phyloP scores from a whole-genome alignment of 2,888 invertebrate species.

The Lamellibrachia columna region DNA sequence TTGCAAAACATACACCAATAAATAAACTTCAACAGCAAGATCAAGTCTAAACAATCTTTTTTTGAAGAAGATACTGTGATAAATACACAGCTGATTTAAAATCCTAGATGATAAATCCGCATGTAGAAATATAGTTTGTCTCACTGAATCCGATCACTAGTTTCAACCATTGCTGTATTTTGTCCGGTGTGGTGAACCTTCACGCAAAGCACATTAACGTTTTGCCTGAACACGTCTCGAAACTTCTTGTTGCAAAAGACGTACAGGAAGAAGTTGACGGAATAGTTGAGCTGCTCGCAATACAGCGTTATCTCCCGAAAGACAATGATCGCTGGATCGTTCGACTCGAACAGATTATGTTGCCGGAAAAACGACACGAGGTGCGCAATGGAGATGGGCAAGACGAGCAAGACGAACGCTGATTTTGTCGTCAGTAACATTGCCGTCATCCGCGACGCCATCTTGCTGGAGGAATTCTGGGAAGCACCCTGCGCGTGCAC shows the following conservation, averaged over 20 bases:
- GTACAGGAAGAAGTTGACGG: conserved; percentile 53
- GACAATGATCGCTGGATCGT: conserved; percentile 38
- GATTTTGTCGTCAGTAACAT: conserved; percentile 47
- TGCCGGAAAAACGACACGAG: conserved; percentile 41
- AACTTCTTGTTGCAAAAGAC: conserved; percentile 46
- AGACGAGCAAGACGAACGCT: conserved; percentile 47
- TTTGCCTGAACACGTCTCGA: conserved; percentile 26
- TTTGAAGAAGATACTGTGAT: too few species aligned
- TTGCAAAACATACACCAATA: too few species aligned
- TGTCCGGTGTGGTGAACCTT: neutral
- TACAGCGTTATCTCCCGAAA: conserved; percentile 48
- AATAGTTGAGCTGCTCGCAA: conserved; percentile 52
- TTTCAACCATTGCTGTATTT: too few species aligned
- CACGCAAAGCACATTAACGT: neutral
- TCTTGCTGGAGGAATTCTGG: neutral
- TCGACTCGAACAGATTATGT: conserved; percentile 43
- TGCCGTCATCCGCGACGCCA: conserved; percentile 36
- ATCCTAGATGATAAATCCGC: too few species aligned
- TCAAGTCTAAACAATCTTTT: too few species aligned
- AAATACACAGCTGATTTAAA: too few species aligned
- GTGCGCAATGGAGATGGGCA: conserved; percentile 45
- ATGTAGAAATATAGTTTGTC: too few species aligned
- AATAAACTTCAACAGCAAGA: too few species aligned
- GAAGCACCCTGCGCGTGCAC: neutral
- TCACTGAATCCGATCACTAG: neutral